These are phyloP conservation scores for Aplochiton taeniatus DNA, from an alignment of 2,797 vertebrate species.

Conservation along the genomic window DNA sequence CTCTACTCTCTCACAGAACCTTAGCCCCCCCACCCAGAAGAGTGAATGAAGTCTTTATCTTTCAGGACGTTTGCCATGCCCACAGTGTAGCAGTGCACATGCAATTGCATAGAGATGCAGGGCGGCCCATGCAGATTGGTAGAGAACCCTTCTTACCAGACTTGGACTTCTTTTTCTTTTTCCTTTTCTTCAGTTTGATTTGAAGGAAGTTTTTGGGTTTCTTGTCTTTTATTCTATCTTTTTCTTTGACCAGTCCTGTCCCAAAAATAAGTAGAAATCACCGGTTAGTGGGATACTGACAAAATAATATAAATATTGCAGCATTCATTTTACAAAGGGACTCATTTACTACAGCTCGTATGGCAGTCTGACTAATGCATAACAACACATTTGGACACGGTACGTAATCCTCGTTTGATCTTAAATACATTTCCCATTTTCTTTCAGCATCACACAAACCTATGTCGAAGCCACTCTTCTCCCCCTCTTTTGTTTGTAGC, in stretches of 20 bases:
- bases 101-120: constrained; percentile 54
- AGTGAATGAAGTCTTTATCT: constrained; percentile 58
- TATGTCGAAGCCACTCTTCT: constrained; percentile 66
- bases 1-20: constrained; percentile 57
- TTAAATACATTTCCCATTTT: neutral
- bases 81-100: constrained; percentile 54
- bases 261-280: constrained; percentile 27
- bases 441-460: constrained; percentile 63
- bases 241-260: constrained; percentile 78
- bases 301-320: neutral
- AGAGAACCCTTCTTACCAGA: constrained; percentile 78
- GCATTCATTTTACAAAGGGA: no score
- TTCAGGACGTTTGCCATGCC: constrained; percentile 45
- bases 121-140: constrained; percentile 5
- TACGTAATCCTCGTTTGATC: neutral
- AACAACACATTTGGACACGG: neutral
- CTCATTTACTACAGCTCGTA: no score
- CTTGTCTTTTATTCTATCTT: constrained; percentile 85
- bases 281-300: neutral
- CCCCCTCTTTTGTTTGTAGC: constrained; percentile 67
- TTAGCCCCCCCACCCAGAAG: constrained; percentile 57
- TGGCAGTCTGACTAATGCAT: no score
- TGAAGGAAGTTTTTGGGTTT: constrained; percentile 87
- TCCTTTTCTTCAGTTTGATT: constrained; percentile 92
- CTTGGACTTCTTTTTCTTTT: constrained; percentile 89